Percentiles rank a stretch among this genome's conserved stretches.
These are phyloP conservation scores for Prinia subflava DNA, from an alignment of 2,113 vertebrate species.

Conservation along the genomic window DNA sequence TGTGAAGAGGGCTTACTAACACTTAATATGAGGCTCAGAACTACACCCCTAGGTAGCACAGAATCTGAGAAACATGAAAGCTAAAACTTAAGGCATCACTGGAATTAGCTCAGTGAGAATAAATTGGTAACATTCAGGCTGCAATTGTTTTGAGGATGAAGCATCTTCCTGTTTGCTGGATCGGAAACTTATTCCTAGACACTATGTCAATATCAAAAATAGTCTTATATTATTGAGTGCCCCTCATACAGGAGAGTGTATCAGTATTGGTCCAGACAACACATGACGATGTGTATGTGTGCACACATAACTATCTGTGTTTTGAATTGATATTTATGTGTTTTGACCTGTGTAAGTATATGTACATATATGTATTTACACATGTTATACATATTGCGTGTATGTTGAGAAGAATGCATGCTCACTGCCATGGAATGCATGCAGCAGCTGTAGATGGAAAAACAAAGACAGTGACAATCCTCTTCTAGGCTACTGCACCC, in stretches of 20 bases:
- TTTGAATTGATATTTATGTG: background rate
- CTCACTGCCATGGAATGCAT: background rate
- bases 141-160: background rate
- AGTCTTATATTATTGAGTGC: background rate
- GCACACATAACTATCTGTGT: background rate
- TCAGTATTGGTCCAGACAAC: background rate
- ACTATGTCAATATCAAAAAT: background rate
- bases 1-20: background rate
- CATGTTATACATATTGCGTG: accelerated
- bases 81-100: background rate
- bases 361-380: background rate
- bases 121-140: background rate
- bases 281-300: no score
- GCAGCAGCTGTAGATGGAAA: accelerated
- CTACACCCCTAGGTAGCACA: background rate
- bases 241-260: background rate
- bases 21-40: background rate
- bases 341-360: background rate
- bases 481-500: background rate
- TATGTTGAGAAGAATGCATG: background rate
- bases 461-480: background rate
- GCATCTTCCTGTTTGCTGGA: background rate
- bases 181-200: background rate
- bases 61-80: background rate
- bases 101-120: background rate